Evolutionary conservation across 2,888 invertebrate genomes (phyloP).

Genomic region (Agrochola litura): DNA sequence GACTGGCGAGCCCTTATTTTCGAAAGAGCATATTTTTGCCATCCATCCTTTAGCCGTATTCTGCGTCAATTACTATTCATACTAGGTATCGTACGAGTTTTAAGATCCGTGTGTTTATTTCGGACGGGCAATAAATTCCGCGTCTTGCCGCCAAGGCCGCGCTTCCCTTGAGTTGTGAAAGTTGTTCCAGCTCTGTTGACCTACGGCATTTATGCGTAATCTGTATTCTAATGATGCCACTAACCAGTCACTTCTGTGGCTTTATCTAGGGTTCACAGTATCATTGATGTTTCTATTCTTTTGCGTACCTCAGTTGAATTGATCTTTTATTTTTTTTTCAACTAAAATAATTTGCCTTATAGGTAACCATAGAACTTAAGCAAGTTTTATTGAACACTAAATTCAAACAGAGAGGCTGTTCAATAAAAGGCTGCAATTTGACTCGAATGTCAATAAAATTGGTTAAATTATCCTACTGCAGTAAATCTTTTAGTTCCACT

Average conservation of each 20-base stretch:
- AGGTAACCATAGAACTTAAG: no score
- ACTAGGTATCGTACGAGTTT: background rate
- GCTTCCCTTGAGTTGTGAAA: constrained; percentile 87
- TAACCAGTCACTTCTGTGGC: constrained; percentile 49
- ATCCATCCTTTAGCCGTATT: no score
- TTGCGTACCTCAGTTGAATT: background rate
- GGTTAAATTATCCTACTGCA: background rate
- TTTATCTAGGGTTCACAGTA: constrained; percentile 53
- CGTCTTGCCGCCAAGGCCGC: constrained; percentile 76
- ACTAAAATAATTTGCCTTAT: no score
- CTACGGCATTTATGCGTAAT: constrained; percentile 71
- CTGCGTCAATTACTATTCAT: background rate
- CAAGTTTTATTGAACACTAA: no score
- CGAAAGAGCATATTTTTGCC: background rate
- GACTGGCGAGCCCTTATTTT: background rate
- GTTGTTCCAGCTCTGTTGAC: constrained; percentile 81
- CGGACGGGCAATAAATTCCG: constrained; percentile 51
- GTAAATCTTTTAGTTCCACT: background rate
- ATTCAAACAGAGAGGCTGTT: background rate
- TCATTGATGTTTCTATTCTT: background rate
- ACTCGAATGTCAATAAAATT: background rate
- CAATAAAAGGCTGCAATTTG: no score
- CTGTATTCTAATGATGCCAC: constrained; percentile 75
- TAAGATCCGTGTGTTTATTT: constrained; percentile 27
- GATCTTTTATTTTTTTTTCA: background rate